Conservation (phyloP, 2,797 vertebrate genomes). For the Eulemur albifrons region DNA sequence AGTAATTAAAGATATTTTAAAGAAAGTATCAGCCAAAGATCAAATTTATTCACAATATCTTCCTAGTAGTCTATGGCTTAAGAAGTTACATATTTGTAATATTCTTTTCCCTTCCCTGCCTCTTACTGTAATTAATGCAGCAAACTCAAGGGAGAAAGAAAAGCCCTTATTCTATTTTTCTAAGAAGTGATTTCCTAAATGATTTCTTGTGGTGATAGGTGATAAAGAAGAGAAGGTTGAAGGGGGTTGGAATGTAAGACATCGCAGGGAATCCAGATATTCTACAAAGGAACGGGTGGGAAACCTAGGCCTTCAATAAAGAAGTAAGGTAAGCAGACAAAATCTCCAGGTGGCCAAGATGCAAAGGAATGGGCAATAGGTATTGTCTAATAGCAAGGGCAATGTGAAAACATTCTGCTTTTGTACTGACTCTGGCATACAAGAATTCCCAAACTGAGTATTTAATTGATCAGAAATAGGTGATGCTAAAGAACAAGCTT, state of each 20-base stretch:
- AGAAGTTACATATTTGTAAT: not conserved
- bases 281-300: not conserved
- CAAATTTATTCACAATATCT: not conserved
- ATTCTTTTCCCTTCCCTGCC: not conserved
- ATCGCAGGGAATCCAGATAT: not conserved
- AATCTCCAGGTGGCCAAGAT: not conserved
- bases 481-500: not conserved
- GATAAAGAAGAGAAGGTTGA: not conserved
- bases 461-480: constrained; percentile 10
- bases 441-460: constrained; percentile 33
- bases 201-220: not conserved
- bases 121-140: not conserved
- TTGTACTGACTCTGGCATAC: not conserved
- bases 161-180: not conserved
- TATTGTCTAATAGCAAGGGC: not conserved
- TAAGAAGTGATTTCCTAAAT: not conserved
- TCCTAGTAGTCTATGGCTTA: not conserved
- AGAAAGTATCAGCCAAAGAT: not conserved
- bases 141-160: not conserved
- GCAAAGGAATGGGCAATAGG: not conserved
- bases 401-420: not conserved
- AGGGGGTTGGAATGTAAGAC: not conserved
- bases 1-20: not conserved
- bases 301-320: not conserved
- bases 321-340: not conserved